Base-by-base conservation (phyloP, 1,140 invertebrate genomes). In the Caenorhabditis latens region DNA sequence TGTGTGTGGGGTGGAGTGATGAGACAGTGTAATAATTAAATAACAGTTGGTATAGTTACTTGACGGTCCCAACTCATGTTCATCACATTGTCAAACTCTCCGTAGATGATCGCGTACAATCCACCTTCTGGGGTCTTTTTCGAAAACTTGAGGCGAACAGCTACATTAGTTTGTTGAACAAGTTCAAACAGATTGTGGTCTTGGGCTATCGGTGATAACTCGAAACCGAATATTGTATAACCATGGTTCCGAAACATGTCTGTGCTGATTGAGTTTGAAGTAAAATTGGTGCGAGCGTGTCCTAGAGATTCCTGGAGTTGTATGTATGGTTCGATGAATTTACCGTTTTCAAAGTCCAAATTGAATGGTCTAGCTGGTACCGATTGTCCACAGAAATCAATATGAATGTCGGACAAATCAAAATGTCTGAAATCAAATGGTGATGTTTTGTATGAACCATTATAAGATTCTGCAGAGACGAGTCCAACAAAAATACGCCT, bases 221-320 rank as follows among this genome's bases (percentile, higher is more conserved):
- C 57, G 57, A 58, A 58, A n/a, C 57, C 57, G n/a, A 58, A 58
- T n/a, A 58, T 58, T 21, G 57, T 58, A 19, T 58, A 58, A 7
- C 57, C 57, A 19, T 58, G 14, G n/a, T 16, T 7, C n/a, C 19
- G 14, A 7, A 58, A 58, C 57, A 58, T 58, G 14, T 21, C 14
- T 19, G n/a, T n/a, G 19, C n/a, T 21, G 57, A 58, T 58, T 7
- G 57, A 58, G n/a, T 58, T 58, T 13, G 13, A 19, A 19, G 16
- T 58, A 4, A 58, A 58, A 21, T 58, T 58, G 57, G 14, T 58
- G 14, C 57, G 14, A 58, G 57, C n/a, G 19, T 58, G 57, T n/a
- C 57, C 57, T n/a, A 58, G 57, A n/a, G 57, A 7, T 58, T 58
- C 57, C 19, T 58, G 57, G n/a, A 58, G 57, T 58, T 58, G 57